Percentiles rank a stretch among this genome's conserved stretches.
Evolutionary conservation across 2,113 vertebrate genomes (phyloP).

Genomic region (Podarcis muralis): DNA sequence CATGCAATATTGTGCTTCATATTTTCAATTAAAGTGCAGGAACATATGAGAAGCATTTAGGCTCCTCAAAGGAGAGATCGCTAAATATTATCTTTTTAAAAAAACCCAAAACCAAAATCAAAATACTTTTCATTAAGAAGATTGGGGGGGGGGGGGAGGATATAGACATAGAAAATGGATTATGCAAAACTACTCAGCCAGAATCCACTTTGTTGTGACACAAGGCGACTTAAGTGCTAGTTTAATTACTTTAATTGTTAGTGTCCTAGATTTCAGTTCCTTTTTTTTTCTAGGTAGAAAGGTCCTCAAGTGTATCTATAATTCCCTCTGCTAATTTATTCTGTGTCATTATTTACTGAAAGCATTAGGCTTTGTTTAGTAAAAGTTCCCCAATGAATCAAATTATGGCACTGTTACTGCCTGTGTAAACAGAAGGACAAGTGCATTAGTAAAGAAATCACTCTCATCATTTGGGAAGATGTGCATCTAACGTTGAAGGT

Average conservation of each 20-base stretch:
- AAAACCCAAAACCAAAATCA: neutral
- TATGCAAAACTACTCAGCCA: neutral
- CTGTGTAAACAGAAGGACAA: neutral
- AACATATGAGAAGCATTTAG: constrained; percentile 14
- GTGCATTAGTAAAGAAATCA: neutral
- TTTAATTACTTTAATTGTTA: constrained; percentile 63
- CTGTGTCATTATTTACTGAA: constrained; percentile 44
- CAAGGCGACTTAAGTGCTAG: constrained; percentile 32
- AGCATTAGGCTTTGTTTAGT: constrained; percentile 41
- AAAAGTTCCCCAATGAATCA: constrained; percentile 36
- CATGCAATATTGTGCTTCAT: neutral
- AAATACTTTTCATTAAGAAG: neutral
- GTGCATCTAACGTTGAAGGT: neutral
- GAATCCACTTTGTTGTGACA: constrained; percentile 47
- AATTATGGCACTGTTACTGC: constrained; percentile 17
- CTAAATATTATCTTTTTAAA: neutral
- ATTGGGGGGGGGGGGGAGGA: neutral
- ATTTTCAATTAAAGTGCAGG: constrained; percentile 35
- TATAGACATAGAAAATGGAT: neutral
- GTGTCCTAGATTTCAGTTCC: constrained; percentile 49
- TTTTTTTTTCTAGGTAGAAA: constrained; percentile 55
- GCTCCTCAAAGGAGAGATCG: neutral
- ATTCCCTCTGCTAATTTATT: constrained; percentile 47
- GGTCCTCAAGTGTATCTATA: constrained; percentile 37
- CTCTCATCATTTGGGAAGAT: constrained; percentile 4